Conservation (phyloP, 2,888 invertebrate species). For the Carabus problematicus region DNA sequence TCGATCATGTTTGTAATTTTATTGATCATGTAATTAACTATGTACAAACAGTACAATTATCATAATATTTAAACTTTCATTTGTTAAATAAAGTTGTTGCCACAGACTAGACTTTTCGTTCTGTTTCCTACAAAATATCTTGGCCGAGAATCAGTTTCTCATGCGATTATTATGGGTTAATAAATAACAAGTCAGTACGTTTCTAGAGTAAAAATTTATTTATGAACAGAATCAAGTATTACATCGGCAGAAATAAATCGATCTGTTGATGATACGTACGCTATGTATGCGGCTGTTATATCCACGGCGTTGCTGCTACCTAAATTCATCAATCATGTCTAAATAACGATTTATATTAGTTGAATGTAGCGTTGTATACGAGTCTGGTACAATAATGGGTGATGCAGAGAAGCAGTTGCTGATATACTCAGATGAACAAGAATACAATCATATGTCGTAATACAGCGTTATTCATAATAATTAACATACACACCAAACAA, state of each 20-base stretch:
- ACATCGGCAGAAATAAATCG: conserved; percentile 38
- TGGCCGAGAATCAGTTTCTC: too few relatives aligned
- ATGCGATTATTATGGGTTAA: not conserved
- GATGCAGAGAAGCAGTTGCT: conserved; percentile 6
- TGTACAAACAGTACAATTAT: conserved; percentile 12
- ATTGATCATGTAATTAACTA: conserved; percentile 21
- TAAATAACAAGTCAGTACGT: not conserved
- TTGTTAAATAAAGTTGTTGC: conserved; percentile 41
- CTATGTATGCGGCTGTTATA: conserved; percentile 14
- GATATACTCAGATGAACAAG: too few relatives aligned
- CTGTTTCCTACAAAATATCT: too few relatives aligned
- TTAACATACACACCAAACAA: conserved; percentile 36
- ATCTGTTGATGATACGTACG: conserved; percentile 2
- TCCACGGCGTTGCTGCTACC: conserved; percentile 27
- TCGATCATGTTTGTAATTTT: conserved; percentile 29
- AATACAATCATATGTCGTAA: too few relatives aligned
- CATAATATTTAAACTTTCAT: conserved; percentile 13
- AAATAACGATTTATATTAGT: conserved; percentile 31
- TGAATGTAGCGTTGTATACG: conserved; percentile 5
- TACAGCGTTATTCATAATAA: too few relatives aligned
- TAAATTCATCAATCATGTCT: conserved; percentile 27
- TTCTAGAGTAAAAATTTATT: conserved; percentile 53
- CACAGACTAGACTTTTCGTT: not conserved
- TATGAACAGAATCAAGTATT: conserved; percentile 48
- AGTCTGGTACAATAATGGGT: conserved; percentile 20